Conservation (phyloP, 1,140 invertebrate species). For the Heliconius eleuchia region DNA sequence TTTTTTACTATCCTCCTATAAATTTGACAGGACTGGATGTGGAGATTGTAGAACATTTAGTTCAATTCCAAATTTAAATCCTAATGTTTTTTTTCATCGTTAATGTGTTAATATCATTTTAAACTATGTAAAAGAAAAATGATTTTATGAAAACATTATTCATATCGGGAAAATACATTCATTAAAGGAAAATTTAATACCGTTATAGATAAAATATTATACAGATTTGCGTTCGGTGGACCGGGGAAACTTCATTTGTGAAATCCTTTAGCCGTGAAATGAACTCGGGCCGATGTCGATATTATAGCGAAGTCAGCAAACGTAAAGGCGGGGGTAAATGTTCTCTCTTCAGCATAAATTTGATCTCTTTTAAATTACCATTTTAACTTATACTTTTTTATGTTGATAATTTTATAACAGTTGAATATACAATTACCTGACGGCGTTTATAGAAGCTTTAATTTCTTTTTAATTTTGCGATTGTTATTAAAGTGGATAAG, state of each 20-base stretch:
- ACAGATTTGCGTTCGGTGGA: conserved; percentile 55
- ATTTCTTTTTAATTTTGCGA: neutral
- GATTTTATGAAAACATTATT: neutral
- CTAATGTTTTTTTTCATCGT: too few species aligned
- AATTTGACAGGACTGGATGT: too few species aligned
- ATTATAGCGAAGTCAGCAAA: conserved; percentile 54
- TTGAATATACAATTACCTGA: neutral
- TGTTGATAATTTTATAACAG: neutral
- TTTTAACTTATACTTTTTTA: conserved; percentile 14
- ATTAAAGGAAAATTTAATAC: conserved; percentile 28
- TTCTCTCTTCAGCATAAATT: conserved; percentile 39
- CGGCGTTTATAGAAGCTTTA: neutral
- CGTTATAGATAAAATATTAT: conserved; percentile 40
- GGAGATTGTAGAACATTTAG: too few species aligned
- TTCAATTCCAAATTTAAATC: too few species aligned
- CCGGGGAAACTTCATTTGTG: conserved; percentile 76
- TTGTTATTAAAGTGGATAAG: neutral
- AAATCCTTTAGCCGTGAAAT: conserved; percentile 75
- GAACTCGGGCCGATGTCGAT: conserved; percentile 63
- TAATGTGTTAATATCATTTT: too few species aligned
- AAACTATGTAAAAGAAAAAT: too few species aligned
- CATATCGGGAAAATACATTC: neutral
- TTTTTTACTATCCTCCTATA: too few species aligned
- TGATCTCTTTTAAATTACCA: conserved; percentile 35
- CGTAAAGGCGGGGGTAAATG: conserved; percentile 30